phyloP scores from a whole-genome alignment of 2,888 invertebrate species.

The Aquatica leii region DNA sequence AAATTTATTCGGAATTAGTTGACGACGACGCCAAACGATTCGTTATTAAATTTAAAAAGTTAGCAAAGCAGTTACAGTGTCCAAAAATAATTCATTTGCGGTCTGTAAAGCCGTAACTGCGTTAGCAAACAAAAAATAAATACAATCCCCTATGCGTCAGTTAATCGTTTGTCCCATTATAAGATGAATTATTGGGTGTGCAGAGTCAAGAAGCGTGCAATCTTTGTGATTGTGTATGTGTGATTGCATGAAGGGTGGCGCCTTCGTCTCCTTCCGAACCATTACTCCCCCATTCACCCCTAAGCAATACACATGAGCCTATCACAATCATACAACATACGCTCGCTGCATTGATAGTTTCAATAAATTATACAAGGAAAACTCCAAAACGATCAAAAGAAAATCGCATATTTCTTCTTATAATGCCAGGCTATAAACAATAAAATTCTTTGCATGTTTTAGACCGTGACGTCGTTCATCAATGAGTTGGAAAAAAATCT shows the following conservation, averaged over 20 bases:
- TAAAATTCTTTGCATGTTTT: neutral
- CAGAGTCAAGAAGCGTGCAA: constrained; percentile 47
- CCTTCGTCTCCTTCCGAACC: constrained; percentile 47
- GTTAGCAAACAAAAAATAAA: constrained; percentile 32
- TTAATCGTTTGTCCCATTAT: constrained; percentile 49
- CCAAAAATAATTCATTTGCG: constrained; percentile 31
- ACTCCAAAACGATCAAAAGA: constrained; percentile 23
- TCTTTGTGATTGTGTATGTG: constrained; percentile 43
- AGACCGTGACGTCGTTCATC: neutral
- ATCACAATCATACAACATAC: constrained; percentile 39
- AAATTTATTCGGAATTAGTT: neutral
- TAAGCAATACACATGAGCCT: constrained; percentile 37
- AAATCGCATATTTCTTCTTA: neutral
- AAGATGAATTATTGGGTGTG: constrained; percentile 48
- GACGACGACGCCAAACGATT: neutral
- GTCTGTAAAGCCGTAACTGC: constrained; percentile 29
- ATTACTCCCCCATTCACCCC: constrained; percentile 46
- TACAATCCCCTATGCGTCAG: constrained; percentile 39
- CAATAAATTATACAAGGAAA: constrained; percentile 34
- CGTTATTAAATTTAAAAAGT: constrained; percentile 8
- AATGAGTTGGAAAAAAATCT: too few relatives aligned
- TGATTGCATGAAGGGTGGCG: constrained; percentile 44
- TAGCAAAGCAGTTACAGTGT: constrained; percentile 6
- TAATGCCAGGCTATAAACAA: neutral
- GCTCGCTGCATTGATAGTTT: constrained; percentile 36